Evolutionary conservation across 2,888 invertebrate genomes (phyloP), one percentile per base, ranked within the genome.

Genomic region (Harmothoe impar): DNA sequence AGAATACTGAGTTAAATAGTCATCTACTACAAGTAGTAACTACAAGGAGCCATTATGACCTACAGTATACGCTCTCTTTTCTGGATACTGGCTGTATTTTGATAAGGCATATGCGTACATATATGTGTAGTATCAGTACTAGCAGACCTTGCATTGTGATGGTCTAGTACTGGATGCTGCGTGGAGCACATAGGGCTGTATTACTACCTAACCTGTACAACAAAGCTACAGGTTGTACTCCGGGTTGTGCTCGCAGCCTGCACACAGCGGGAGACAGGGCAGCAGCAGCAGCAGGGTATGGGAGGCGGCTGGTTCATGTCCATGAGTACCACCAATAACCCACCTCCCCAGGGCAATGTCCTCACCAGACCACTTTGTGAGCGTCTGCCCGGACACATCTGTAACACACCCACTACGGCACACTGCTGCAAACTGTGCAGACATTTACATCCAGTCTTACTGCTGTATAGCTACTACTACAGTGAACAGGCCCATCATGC

Each of bases 281-380:
- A 7, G 43, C n/a, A n/a, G n/a, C n/a, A n/a, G n/a, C n/a, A 52
- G 54, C 17, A n/a, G 62, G 15, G 62, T 7, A n/a, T 62, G 62
- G n/a, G n/a, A 3, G 62, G 62, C 62, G 62, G 23, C 62, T 62
- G 62, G 62, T 62, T n/a, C 62, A n/a, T n/a, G 62, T 62, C 62
- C 62, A 62, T n/a, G 62, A 62, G 62, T 62, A 62, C 62, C 20
- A 62, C 62, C 62, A 62, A 62, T 62, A 62, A 62, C 23, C 62
- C 62, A 62, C 3, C 62, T 62, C 62, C 62, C 62, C 20, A 20
- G 62, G n/a, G 62, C 7, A 3, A 20, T 3, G 62, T 62, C n/a
- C 62, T 62, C 62, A 62, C 62, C 62, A 62, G 62, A 62, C 62
- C n/a, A 62, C 62, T 62, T 62, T 62, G 62, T 20, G 62, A 62